phyloP scores from a whole-genome alignment of 2,888 invertebrate species.

The Phortica okadai region DNA sequence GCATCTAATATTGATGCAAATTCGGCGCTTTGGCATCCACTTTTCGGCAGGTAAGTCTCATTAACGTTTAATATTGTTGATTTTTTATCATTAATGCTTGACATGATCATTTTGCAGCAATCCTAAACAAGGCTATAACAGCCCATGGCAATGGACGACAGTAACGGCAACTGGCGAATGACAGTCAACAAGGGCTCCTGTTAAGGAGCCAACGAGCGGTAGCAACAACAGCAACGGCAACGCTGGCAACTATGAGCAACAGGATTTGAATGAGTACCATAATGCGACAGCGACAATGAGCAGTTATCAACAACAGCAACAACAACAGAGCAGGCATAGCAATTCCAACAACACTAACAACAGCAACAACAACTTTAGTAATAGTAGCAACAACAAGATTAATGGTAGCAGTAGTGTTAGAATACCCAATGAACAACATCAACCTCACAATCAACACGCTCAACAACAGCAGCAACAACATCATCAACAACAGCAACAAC shows the following conservation, averaged over 20 bases:
- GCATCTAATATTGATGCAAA: slow-evolving; percentile 80
- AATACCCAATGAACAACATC: slow-evolving; percentile 36
- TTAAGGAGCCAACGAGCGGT: slow-evolving; percentile 70
- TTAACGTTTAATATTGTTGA: too few species aligned
- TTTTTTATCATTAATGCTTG: too few species aligned
- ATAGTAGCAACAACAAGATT: slow-evolving; percentile 43
- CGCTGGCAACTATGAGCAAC: slow-evolving; percentile 33
- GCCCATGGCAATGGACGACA: slow-evolving; percentile 80
- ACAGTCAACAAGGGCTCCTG: slow-evolving; percentile 77
- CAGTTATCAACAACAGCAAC: slow-evolving; percentile 39
- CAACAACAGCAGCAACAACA: slow-evolving; percentile 45
- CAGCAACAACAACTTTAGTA: slow-evolving; percentile 48
- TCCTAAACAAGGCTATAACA: slow-evolving; percentile 76
- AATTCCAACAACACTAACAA: slow-evolving; percentile 42
- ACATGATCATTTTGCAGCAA: slow-evolving; percentile 59
- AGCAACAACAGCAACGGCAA: slow-evolving; percentile 39
- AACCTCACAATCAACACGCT: slow-evolving; percentile 38
- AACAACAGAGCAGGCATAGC: slow-evolving; percentile 42
- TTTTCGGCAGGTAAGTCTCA: slow-evolving; percentile 88
- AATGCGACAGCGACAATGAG: slow-evolving; percentile 47
- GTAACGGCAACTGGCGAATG: slow-evolving; percentile 80
- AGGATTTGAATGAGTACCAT: slow-evolving; percentile 43
- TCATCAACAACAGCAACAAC: slow-evolving; percentile 39
- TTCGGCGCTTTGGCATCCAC: slow-evolving; percentile 88
- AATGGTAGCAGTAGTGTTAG: slow-evolving; percentile 28